These are phyloP conservation scores for Climacteris rufus DNA, from an alignment of 2,113 vertebrate species.

Conservation along the genomic window DNA sequence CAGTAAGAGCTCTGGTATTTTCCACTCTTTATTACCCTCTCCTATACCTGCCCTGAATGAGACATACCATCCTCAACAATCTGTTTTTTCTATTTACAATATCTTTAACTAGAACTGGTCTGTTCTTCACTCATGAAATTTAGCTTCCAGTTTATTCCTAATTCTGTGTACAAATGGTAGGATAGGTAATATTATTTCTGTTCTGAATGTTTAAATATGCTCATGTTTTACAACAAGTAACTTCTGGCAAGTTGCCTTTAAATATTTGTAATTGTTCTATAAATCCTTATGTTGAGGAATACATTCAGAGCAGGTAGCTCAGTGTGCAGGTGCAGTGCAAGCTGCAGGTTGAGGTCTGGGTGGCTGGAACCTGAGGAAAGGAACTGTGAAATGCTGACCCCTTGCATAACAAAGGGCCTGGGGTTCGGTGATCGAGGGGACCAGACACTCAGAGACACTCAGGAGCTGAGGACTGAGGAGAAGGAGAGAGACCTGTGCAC, in stretches of 20 bases:
- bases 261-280: neutral
- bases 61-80: neutral
- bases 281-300: neutral
- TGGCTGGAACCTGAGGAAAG: neutral
- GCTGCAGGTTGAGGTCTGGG: neutral
- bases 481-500: fast-evolving
- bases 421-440: too few relatives aligned
- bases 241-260: neutral
- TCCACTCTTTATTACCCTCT: neutral
- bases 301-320: neutral
- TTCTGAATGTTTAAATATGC: neutral
- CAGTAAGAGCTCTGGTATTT: neutral
- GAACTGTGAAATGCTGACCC: too few relatives aligned
- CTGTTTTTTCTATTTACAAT: neutral
- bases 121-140: neutral
- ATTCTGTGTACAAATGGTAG: neutral
- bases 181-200: neutral
- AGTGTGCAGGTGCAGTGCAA: neutral
- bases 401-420: neutral
- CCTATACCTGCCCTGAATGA: neutral
- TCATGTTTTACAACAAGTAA: neutral
- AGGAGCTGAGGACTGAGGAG: neutral
- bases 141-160: neutral
- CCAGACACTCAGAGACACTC: neutral
- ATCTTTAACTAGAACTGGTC: neutral